phyloP scores from a whole-genome alignment of 2,888 invertebrate genomes.

The Ectemnius cavifrons region DNA sequence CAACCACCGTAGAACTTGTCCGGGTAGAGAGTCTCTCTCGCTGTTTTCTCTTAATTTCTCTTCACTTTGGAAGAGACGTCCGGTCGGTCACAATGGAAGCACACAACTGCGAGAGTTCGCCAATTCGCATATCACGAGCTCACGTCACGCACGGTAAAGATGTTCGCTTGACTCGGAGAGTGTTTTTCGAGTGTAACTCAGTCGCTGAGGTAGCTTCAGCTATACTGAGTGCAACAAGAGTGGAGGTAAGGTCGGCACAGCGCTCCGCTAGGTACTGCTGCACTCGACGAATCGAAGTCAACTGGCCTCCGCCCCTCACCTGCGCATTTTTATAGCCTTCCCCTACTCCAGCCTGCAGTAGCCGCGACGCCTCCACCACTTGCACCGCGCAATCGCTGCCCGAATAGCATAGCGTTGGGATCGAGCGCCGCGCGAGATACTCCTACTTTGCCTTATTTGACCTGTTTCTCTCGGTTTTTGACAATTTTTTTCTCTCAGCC shows the following conservation, averaged over 20 bases:
- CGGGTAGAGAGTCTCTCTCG: constrained; percentile 6
- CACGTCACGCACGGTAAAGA: constrained; percentile 38
- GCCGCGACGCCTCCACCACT: constrained; percentile 57
- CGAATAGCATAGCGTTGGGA: constrained; percentile 59
- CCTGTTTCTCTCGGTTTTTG: constrained; percentile 26
- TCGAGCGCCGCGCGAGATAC: constrained; percentile 45
- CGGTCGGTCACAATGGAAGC: constrained; percentile 29
- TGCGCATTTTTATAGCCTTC: constrained; percentile 68
- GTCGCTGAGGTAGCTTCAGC: background rate
- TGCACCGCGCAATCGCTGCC: constrained; percentile 70
- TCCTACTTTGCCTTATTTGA: constrained; percentile 28
- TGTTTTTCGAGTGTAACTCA: background rate
- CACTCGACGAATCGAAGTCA: constrained; percentile 66
- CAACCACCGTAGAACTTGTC: constrained; percentile 28
- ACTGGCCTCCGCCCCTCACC: constrained; percentile 77
- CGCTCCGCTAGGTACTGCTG: background rate
- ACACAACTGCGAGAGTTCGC: constrained; percentile 23
- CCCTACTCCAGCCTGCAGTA: constrained; percentile 58
- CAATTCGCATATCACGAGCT: constrained; percentile 29
- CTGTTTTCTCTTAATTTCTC: constrained; percentile 8
- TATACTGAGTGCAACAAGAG: constrained; percentile 23
- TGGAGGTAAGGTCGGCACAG: constrained; percentile 4
- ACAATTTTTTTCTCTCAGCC: too few species aligned
- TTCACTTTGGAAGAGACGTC: background rate
- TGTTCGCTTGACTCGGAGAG: constrained; percentile 16